Evolutionary conservation across 2,888 invertebrate genomes (phyloP).

Genomic region (Sarcophaga caerulescens): DNA sequence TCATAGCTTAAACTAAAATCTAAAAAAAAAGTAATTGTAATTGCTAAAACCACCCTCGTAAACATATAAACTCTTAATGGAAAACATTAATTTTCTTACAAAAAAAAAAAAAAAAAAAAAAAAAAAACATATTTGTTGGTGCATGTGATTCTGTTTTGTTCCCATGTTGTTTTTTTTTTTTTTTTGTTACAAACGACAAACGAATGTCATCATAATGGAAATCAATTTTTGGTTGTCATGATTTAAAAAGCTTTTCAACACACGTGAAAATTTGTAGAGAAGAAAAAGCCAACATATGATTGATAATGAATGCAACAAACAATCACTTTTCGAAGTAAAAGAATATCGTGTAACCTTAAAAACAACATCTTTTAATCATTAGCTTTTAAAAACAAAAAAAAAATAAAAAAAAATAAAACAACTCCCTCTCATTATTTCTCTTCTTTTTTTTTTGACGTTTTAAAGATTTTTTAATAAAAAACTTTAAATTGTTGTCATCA

Average conservation of each 20-base stretch:
- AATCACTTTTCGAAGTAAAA: neutral
- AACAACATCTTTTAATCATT: neutral
- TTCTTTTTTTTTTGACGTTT: neutral
- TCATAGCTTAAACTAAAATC: neutral
- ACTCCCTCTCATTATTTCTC: neutral
- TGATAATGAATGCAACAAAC: slow-evolving; percentile 2
- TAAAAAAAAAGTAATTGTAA: too few species aligned
- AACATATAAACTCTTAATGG: neutral
- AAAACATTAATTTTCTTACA: slow-evolving; percentile 1
- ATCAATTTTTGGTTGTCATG: neutral
- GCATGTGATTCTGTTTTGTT: too few species aligned
- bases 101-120: neutral
- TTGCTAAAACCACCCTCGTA: neutral
- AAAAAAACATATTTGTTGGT: too few species aligned
- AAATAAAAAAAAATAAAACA: neutral
- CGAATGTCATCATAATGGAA: neutral
- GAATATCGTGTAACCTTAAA: neutral
- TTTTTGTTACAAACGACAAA: neutral
- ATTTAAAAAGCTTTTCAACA: slow-evolving; percentile 33
- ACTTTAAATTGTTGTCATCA: slow-evolving; percentile 28
- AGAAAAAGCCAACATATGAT: neutral
- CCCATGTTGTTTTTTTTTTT: neutral
- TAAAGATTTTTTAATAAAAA: neutral
- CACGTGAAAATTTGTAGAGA: slow-evolving; percentile 5
- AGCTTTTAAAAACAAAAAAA: neutral